Percentiles rank a stretch among this genome's conserved stretches.
These are phyloP conservation scores for Matsumyia berberina DNA, from an alignment of 2,888 invertebrate genomes.

Conservation along the genomic window DNA sequence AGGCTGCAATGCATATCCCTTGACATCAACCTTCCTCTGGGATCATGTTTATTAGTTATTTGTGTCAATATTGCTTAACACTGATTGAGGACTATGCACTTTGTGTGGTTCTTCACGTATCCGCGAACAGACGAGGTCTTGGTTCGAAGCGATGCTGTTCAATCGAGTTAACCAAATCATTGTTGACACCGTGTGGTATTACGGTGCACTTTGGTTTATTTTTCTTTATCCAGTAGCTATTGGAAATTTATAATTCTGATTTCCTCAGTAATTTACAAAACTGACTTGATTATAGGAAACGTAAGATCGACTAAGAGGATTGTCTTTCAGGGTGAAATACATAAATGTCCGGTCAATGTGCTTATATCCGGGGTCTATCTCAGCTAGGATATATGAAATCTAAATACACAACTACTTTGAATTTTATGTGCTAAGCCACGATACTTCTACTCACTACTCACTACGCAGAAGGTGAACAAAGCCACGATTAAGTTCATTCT, in stretches of 20 bases:
- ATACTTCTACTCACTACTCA: neutral
- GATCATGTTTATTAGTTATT: slow-evolving; percentile 75
- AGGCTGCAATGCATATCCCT: slow-evolving; percentile 35
- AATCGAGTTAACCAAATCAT: slow-evolving; percentile 61
- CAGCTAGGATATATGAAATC: too few relatives aligned
- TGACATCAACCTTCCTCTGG: slow-evolving; percentile 50
- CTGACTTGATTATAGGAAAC: too few relatives aligned
- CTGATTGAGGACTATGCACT: slow-evolving; percentile 60
- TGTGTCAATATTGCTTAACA: slow-evolving; percentile 68
- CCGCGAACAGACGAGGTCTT: slow-evolving; percentile 46
- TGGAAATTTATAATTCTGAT: neutral
- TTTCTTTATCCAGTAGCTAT: neutral
- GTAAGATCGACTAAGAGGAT: too few relatives aligned
- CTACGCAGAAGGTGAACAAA: neutral
- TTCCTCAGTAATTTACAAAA: too few relatives aligned
- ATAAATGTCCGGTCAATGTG: too few relatives aligned
- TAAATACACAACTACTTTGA: too few relatives aligned
- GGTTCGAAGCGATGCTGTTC: slow-evolving; percentile 48
- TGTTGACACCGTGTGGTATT: slow-evolving; percentile 60
- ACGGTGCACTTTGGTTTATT: slow-evolving; percentile 21
- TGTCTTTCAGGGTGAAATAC: too few relatives aligned
- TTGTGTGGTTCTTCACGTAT: slow-evolving; percentile 71
- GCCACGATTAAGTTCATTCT: neutral
- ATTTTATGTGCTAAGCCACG: neutral
- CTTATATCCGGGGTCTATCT: too few relatives aligned